phyloP scores from a whole-genome alignment of 2,888 invertebrate species.

The Agrochola litura region DNA sequence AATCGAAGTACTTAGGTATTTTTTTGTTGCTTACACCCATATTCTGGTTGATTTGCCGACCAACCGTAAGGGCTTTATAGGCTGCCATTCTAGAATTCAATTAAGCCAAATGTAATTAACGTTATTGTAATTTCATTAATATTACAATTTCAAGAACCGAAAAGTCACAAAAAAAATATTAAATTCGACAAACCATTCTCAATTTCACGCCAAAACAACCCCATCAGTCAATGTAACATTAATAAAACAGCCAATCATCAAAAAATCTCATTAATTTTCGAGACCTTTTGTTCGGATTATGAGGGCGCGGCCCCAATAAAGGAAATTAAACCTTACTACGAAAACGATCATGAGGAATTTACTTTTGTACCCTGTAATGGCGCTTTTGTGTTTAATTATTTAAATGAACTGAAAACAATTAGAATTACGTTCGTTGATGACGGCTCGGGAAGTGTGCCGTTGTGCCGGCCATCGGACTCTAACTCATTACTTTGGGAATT shows the following conservation, averaged over 20 bases:
- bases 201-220: slow-evolving; percentile 34
- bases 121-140: slow-evolving; percentile 28
- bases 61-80: neutral
- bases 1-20: neutral
- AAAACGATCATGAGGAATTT: slow-evolving; percentile 54
- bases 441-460: slow-evolving; percentile 32
- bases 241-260: slow-evolving; percentile 70
- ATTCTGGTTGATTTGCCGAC: too few relatives aligned
- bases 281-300: slow-evolving; percentile 60
- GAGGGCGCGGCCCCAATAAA: slow-evolving; percentile 60
- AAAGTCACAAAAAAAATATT: slow-evolving; percentile 6
- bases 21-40: too few relatives aligned
- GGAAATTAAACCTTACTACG: slow-evolving; percentile 67
- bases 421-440: slow-evolving; percentile 50
- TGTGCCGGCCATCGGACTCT: slow-evolving; percentile 35
- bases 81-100: neutral
- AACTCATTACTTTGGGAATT: slow-evolving; percentile 54
- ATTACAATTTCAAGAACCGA: neutral
- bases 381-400: slow-evolving; percentile 61
- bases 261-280: slow-evolving; percentile 72
- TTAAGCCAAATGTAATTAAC: neutral
- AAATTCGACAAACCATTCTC: slow-evolving; percentile 17
- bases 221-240: slow-evolving; percentile 53
- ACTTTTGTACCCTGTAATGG: slow-evolving; percentile 44
- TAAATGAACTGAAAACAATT: slow-evolving; percentile 63